Base-by-base conservation (phyloP, 2,797 vertebrate genomes). In the Anguilla marmorata region DNA sequence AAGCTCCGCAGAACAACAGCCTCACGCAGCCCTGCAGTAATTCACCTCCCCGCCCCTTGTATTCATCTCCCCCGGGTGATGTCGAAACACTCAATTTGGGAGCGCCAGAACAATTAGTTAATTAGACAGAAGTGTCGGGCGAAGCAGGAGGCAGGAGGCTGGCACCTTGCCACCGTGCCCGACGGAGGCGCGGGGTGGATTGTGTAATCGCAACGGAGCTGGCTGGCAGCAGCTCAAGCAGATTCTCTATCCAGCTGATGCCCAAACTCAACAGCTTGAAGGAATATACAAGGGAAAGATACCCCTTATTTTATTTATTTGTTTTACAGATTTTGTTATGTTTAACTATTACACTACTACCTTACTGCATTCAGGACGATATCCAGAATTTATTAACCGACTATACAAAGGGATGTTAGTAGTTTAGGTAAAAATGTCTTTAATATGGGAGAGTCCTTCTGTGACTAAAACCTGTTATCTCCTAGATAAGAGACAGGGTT, bases 61-160 rank as follows among this genome's bases (percentile, higher is more conserved):
- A 95, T 94, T 93, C 91, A 92, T 93, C 95, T 96, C 96, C 96
- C 87, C 96, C 95, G 96, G 96, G 96, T 96, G 95, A 97, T 97
- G 96, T 96, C 96, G 96, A 82, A 96, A 97, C 96, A 96, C 96
- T 96, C 96, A 95, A 96, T 96, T 97, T 96, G 95, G 96, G 96
- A 95, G 95, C 96, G 96, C 96, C 96, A 96, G 96, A 97, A 97
- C 96, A 97, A 97, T 97, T 97, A 96, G 96, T 96, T 97, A 97
- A 97, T 97, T 97, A 96, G 96, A 96, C 95, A 92, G 95, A 97
- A 96, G 96, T 96, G 96, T 97, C 96, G 96, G 96, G 94, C 93
- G 86, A 33, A 94, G 95, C 96, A 96, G 96, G 96, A 97, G 96
- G 96, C 96, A 96, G 52, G 93, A 94, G 96, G 94, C 95, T 97